Percentiles rank a stretch among this genome's conserved stretches.
Conservation (phyloP, 2,113 vertebrate genomes). For the Corythornis vintsioides region DNA sequence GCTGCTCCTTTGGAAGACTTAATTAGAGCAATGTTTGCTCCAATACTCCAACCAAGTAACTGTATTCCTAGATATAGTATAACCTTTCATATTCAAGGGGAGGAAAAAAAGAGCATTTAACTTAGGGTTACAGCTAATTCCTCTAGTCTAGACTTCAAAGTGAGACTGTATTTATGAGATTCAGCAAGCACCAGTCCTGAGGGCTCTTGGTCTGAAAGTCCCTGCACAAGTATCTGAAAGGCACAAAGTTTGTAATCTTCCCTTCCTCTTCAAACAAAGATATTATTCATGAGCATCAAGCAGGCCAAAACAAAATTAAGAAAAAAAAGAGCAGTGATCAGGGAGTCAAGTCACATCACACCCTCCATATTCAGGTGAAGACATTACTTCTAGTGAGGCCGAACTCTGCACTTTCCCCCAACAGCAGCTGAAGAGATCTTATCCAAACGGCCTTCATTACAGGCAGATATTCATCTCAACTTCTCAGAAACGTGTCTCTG, state of each 20-base stretch:
- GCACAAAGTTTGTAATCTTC: not conserved
- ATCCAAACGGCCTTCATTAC: not conserved
- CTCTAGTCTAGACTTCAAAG: conserved; percentile 39
- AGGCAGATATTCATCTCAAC: not conserved
- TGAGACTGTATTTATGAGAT: not conserved
- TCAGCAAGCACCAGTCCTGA: conserved; percentile 5
- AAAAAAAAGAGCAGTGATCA: not conserved
- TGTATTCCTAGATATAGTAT: not conserved
- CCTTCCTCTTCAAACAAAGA: not conserved
- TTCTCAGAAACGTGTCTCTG: not conserved
- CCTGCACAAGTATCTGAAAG: not conserved
- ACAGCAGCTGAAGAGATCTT: not conserved
- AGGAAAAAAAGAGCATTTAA: not conserved
- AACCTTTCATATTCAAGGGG: not conserved
- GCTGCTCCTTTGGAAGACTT: not conserved
- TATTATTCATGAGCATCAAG: conserved; percentile 1
- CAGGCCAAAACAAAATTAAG: not conserved
- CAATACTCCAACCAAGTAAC: not conserved
- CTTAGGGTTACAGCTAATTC: not conserved
- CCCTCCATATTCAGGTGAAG: not conserved
- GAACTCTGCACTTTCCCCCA: not conserved
- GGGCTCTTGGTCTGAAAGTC: conserved; percentile 6
- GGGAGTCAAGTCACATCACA: not conserved
- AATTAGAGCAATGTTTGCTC: not conserved
- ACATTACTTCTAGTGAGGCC: not conserved